Percentiles rank a stretch among this genome's conserved stretches.
phyloP scores from a whole-genome alignment of 2,888 invertebrate genomes.

The Alitta virens region DNA sequence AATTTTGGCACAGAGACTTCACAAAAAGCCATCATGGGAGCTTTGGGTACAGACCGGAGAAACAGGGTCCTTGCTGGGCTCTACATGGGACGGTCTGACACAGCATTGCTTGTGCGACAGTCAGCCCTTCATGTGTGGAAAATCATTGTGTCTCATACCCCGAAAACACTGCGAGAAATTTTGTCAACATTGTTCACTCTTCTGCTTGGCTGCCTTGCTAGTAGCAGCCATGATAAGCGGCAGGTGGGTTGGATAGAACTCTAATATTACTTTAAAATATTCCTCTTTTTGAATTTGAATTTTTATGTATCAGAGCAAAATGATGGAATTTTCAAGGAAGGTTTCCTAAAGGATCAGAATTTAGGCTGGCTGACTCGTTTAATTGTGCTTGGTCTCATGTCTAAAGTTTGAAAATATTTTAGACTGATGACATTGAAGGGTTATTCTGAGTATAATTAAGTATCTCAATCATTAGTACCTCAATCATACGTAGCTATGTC shows the following conservation, averaged over 20 bases:
- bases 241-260: constrained; percentile 68
- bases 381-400: too few species aligned
- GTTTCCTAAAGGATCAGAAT: too few species aligned
- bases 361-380: too few species aligned
- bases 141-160: constrained; percentile 97
- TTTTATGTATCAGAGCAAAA: too few species aligned
- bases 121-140: constrained; percentile 99
- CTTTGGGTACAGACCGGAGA: constrained; percentile 83
- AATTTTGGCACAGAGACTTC: constrained; percentile 88
- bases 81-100: constrained; percentile 97
- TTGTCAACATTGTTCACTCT: constrained; percentile 89
- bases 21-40: constrained; percentile 58
- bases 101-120: constrained; percentile 93
- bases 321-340: too few species aligned
- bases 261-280: too few species aligned
- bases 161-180: constrained; percentile 92
- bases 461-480: too few species aligned
- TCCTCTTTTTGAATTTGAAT: too few species aligned
- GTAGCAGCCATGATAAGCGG: constrained; percentile 92
- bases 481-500: too few species aligned
- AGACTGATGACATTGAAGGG: not conserved
- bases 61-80: constrained; percentile 71
- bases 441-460: too few species aligned
- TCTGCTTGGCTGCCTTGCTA: constrained; percentile 89
- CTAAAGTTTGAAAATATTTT: not conserved